Evolutionary conservation across 2,113 vertebrate genomes (phyloP).

Genomic region (Acrocephalus kingi): DNA sequence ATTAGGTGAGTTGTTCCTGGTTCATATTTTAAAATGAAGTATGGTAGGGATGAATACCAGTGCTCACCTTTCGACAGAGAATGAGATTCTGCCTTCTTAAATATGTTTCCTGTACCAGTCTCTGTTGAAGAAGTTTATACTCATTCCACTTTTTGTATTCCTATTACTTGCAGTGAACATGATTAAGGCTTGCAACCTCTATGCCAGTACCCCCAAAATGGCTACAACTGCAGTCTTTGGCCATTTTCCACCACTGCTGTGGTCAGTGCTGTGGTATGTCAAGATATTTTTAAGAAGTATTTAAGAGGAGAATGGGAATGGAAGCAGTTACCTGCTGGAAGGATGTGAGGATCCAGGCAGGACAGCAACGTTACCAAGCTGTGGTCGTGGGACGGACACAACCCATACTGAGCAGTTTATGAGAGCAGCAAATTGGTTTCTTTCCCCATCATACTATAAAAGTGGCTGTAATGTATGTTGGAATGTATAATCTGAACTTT

Average conservation of each 20-base stretch:
- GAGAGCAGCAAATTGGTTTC: neutral
- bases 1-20: neutral
- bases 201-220: rapidly evolving
- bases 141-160: neutral
- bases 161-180: neutral
- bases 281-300: neutral
- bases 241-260: neutral
- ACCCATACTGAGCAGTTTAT: neutral
- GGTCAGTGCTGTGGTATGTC: neutral
- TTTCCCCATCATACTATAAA: neutral
- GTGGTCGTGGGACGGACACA: neutral
- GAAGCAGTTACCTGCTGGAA: neutral
- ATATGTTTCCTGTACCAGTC: rapidly evolving
- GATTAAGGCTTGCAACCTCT: neutral
- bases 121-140: neutral
- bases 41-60: neutral
- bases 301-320: neutral
- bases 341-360: neutral
- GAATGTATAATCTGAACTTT: neutral
- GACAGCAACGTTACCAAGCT: neutral
- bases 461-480: neutral
- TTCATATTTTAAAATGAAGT: neutral
- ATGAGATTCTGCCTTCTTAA: neutral
- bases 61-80: neutral
- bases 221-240: neutral